Evolutionary conservation across 30 jellyfish, hydroid and myxozoan genomes (phyloP), one percentile per base, ranked within the genome.

Genomic region (Calvadosia cruxmelitensis): DNA sequence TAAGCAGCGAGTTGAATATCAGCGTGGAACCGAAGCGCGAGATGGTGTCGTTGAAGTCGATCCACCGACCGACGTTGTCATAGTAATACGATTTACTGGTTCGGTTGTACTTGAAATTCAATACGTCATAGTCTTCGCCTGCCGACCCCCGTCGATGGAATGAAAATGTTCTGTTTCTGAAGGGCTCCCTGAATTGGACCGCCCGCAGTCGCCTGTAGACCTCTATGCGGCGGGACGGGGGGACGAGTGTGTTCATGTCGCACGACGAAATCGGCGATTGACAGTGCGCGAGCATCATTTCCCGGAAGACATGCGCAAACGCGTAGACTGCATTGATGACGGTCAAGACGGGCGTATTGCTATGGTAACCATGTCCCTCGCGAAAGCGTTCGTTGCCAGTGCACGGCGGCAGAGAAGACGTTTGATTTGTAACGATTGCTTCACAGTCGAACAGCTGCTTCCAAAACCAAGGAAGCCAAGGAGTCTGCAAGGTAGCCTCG

Each of bases 291-390:
- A 68, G 34, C 30, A 82, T 67, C 0, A 75, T 64, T 1, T 68
- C 36, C 49, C 77, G n/a, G 52, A 82, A 74, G 7, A 77, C 88
- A 64, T 82, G 30, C 0, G 88, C 94, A 64, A 66, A 82, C 0
- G 88, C 83, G 50, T 73, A 82, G 2, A 82, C 83, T 0, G 83
- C 94, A 50, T 82, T 82, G 34, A 82, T 82, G 7, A 82, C 94
- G 15, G 69, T 36, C 27, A 68, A 25, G 20, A 82, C 81, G 13
- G 94, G 94, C 0, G 94, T 82, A 10, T 52, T 27, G 3, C 65
- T 73, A 63, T 66, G 63, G 36, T 73, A 82, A 3, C 87, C 94
- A 29, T 24, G 50, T 15, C 94, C 94, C 15, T 82, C 83, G 7
- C 30, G 42, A 27, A 82, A 34, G 34, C 35, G 48, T 50, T 82